Base-by-base conservation (phyloP, 2,797 vertebrate species). In the Alfaro cultratus region DNA sequence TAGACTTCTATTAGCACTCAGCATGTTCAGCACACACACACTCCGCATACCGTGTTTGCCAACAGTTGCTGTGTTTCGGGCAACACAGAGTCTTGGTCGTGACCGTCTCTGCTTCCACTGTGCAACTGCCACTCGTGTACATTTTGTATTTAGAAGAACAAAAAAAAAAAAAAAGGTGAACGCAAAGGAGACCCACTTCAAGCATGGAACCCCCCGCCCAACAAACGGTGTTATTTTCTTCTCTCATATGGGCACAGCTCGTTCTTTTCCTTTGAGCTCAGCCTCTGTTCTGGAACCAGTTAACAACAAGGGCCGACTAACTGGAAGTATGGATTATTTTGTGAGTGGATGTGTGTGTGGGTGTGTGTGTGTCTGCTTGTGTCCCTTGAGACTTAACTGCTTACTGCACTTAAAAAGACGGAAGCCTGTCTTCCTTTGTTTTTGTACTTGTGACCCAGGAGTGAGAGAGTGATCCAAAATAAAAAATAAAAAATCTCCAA, bases 361-460 rank as follows among this genome's bases (percentile, higher is more conserved):
- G 15, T 29, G 31, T 7, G 29, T 86, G 68, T 74, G 85, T 73
- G 49, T 79, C 75, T 83, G 79, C 70, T 84, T 86, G 78, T 86
- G 62, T 76, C 89, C 74, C 84, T 87, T 79, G 78, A 80, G 87
- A 89, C 88, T 83, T 83, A 91, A 89, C 85, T 88, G 91, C 91
- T 92, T 92, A 91, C 91, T 95, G 91, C 94, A 95, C 94, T 95
- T 95, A 91, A 91, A 93, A 91, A 83, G 85, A 73, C 84, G 91
- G 91, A 93, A 93, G 92, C 81, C 31, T 10, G 84, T 89, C 92
- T 92, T 91, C 85, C 78, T 76, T 34, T 4, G 80, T 90, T 91
- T 92, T 94, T 93, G 84, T 93, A 90, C 91, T 90, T 43, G 87
- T 89, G 94, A 94, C 88, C 89, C 88, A 86, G 90, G 91, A 86